Base-by-base conservation (phyloP, 2,888 invertebrate genomes). In the Dynastes maya region DNA sequence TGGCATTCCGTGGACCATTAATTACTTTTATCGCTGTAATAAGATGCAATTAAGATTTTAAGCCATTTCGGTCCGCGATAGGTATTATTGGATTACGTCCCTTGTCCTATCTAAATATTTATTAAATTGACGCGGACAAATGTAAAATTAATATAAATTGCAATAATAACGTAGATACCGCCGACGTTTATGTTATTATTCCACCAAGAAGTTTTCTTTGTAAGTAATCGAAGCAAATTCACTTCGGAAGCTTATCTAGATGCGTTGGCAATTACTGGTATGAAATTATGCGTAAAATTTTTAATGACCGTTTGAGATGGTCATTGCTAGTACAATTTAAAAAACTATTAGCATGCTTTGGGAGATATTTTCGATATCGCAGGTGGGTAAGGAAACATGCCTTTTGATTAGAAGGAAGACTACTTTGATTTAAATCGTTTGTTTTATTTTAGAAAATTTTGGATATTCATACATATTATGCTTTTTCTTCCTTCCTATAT, bases 21-120 rank as follows among this genome's bases (percentile, higher is more conserved):
- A 70, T 70, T 70, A 70, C 51, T 27, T 53, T 70, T 70, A 70
- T 70, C 68, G 49, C 68, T 5, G n/a, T 70, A 70, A 70, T 53
- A 53, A 70, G 68, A 70, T 70, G 68, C 68, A 70, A 70, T 70
- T 70, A 70, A 70, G 32, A 70, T 70, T 70, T 70, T 70, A 70
- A 70, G 51, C 51, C 49, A 29, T 70, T 70, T 53, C 29, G 9
- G 29, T 49, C 11, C 13, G 53, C 68, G 51, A 51, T 53, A n/a
- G 49, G 53, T 29, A 29, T 70, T 70, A 70, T 70, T 51, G 68
- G 68, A 53, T 70, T 70, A 70, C 45, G 22, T 70, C 29, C 51
- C 68, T n/a, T 29, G 11, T 27, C 29, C 8, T 70, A 70, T 70
- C 68, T 70, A 70, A 70, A 70, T 70, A 70, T 70, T 70, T 70